Percentiles rank a stretch among this genome's conserved stretches.
phyloP scores from a whole-genome alignment of 2,797 vertebrate species.

The Coregonus sp. region DNA sequence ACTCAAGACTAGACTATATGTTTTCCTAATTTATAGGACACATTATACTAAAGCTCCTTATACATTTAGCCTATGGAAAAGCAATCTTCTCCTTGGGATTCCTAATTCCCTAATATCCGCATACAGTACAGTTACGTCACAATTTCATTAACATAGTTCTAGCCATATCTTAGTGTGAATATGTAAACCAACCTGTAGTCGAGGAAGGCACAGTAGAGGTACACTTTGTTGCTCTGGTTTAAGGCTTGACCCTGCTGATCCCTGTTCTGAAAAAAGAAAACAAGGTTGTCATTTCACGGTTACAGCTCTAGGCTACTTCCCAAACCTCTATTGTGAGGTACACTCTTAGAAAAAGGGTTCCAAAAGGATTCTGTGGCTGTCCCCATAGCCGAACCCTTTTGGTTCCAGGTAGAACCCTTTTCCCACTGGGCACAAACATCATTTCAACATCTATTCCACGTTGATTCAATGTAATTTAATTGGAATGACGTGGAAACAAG shows the following conservation, averaged over 20 bases:
- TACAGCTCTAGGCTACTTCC: neutral
- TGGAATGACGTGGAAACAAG: too few species aligned
- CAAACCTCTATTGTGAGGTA: neutral
- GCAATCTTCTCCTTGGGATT: conserved; percentile 21
- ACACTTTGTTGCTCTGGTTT: conserved; percentile 84
- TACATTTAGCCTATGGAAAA: conserved; percentile 39
- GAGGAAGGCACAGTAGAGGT: conserved; percentile 92
- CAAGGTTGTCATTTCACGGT: neutral
- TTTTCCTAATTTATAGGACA: neutral
- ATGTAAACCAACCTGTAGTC: conserved; percentile 87
- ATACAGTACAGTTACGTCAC: neutral
- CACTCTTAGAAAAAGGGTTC: neutral
- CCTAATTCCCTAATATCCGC: neutral
- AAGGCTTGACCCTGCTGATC: conserved; percentile 79
- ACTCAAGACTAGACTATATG: neutral
- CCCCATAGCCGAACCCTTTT: too few species aligned
- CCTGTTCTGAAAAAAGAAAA: conserved; percentile 71
- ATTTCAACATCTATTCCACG: too few species aligned
- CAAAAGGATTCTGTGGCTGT: too few species aligned
- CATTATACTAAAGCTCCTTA: neutral
- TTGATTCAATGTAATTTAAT: too few species aligned
- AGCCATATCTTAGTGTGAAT: neutral
- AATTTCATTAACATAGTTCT: neutral
- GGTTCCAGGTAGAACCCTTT: too few species aligned
- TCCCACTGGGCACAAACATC: too few species aligned